Base-by-base conservation (phyloP, 2,888 invertebrate genomes). In the Lasioglossum zephyrum region DNA sequence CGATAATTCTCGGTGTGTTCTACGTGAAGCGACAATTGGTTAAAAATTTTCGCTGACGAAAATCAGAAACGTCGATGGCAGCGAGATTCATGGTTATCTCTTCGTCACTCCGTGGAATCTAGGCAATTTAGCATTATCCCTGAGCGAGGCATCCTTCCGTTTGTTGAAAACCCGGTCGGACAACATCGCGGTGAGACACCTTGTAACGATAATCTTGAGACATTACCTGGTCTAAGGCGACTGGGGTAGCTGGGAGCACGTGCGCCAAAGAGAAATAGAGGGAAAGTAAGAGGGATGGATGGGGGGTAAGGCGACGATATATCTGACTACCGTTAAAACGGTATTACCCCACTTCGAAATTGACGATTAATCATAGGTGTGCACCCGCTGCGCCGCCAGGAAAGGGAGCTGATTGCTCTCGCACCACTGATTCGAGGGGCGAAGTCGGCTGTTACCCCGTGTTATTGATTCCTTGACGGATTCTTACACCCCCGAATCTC, bases 291-390 rank as follows among this genome's bases (percentile, higher is more conserved):
- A 87, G 63, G 73, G 85, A 88, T 79, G 57, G 81, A 82, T 73
- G 78, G 49, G 85, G 36, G 74, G 70, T 53, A 76, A 81, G 74
- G 79, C 80, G 88, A 79, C 88, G 88, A 88, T 88, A 88, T 88
- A 88, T 88, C 88, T 73, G 82, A 76, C 79, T 82, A 80, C 82
- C 84, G 90, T 90, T 85, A 87, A 90, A 90, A 87, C 79, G 77
- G 82, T 85, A 87, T 91, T 90, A 89, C 86, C 86, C 83, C 86
- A 84, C 88, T 91, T 91, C 77, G 81, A 87, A 89, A 91, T 90
- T 82, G 86, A 89, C 89, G 89, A 91, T 91, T 91, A 92, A 91
- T 91, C 89, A 91, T 87, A 81, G 85, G 86, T 81, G 86, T 47
- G 85, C 82, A 78, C 82, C 84, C 84, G 82, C 76, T 76, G 73